Evolutionary conservation across 2,888 invertebrate species (phyloP).

Genomic region (Campoletis raptor): DNA sequence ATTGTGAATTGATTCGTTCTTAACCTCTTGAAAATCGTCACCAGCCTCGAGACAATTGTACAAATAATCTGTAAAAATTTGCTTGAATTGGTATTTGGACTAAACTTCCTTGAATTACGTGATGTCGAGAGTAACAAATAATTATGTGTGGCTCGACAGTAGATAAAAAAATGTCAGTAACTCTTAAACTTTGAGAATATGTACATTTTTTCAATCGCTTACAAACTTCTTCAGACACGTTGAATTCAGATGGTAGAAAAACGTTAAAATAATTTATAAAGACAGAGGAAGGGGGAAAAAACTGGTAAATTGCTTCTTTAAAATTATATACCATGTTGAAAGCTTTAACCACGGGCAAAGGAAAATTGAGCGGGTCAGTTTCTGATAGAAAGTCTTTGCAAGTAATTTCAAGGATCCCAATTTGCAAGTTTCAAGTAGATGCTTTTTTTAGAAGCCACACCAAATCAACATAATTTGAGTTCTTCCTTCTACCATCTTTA

Average conservation of each 20-base stretch:
- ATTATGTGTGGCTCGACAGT: background rate
- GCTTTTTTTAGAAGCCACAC: background rate
- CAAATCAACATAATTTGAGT: slow-evolving; percentile 13
- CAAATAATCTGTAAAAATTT: no score
- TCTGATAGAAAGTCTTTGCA: background rate
- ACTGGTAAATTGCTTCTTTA: background rate
- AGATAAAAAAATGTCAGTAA: background rate
- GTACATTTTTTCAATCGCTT: background rate
- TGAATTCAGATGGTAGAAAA: background rate
- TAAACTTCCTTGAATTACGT: no score
- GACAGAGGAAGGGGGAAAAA: background rate
- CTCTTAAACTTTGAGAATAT: background rate
- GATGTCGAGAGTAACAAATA: background rate
- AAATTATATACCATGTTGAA: background rate
- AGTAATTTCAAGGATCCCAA: background rate
- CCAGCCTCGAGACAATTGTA: no score
- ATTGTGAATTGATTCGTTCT: no score
- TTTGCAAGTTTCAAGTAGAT: slow-evolving; percentile 17
- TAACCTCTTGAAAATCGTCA: no score
- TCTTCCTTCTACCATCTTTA: background rate
- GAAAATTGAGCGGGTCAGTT: background rate
- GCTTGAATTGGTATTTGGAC: no score
- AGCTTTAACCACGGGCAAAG: background rate
- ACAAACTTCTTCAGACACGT: background rate
- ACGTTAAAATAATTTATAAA: background rate